Evolutionary conservation across 2,888 invertebrate genomes (phyloP).

Genomic region (Trichopria drosophilae): DNA sequence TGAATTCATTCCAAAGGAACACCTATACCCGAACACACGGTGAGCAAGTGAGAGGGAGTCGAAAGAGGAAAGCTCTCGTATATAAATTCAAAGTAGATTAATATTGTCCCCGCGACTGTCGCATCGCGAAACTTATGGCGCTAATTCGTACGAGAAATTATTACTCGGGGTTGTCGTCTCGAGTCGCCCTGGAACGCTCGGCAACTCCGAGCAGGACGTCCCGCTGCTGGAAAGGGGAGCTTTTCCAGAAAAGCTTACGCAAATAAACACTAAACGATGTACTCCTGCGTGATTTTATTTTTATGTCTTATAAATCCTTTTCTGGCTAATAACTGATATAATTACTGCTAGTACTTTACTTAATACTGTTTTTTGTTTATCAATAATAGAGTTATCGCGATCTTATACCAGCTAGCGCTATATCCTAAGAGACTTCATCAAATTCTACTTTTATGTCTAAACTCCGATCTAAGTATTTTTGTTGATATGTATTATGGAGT

Average conservation of each 20-base stretch:
- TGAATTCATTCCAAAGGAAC: too few relatives aligned
- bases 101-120: slow-evolving; percentile 56
- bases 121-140: slow-evolving; percentile 55
- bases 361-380: too few relatives aligned
- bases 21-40: not conserved
- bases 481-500: too few relatives aligned
- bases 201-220: slow-evolving; percentile 7
- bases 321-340: too few relatives aligned
- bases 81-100: slow-evolving; percentile 59
- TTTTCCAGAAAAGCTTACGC: too few relatives aligned
- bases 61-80: too few relatives aligned
- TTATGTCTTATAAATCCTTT: too few relatives aligned
- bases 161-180: slow-evolving; percentile 51
- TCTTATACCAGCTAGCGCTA: not conserved
- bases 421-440: slow-evolving; percentile 4
- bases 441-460: slow-evolving; percentile 5
- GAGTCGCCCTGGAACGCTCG: slow-evolving; percentile 42
- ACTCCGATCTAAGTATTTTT: too few relatives aligned
- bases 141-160: slow-evolving; percentile 57
- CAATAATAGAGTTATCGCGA: not conserved
- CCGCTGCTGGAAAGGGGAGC: too few relatives aligned
- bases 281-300: too few relatives aligned
- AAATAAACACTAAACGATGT: too few relatives aligned
- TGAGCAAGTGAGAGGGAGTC: slow-evolving; percentile 18
- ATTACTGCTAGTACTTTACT: too few relatives aligned